A percentile compares a stretch with the other conserved stretches of the same genome.
These are phyloP conservation scores for Labia minor DNA, from an alignment of 2,888 invertebrate genomes.

Conservation along the genomic window DNA sequence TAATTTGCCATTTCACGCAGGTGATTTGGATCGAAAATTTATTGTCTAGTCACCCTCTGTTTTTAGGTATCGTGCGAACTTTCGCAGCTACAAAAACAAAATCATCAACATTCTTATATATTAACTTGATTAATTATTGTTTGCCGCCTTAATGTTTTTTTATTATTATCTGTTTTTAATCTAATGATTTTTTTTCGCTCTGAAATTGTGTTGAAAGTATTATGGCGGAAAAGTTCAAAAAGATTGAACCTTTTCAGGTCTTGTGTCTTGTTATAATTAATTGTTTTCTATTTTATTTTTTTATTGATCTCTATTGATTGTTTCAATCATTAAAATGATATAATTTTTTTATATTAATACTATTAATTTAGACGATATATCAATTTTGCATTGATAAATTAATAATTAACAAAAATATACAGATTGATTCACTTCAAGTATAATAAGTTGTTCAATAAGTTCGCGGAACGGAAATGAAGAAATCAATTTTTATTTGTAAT, in stretches of 20 bases:
- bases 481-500: no score
- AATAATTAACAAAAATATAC: no score
- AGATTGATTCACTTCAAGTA: no score
- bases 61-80: constrained; percentile 8
- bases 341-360: no score
- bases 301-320: no score
- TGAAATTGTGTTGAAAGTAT: not conserved
- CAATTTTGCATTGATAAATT: no score
- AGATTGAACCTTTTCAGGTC: not conserved
- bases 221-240: not conserved
- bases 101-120: constrained; percentile 13
- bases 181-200: not conserved
- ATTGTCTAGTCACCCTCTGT: constrained; percentile 8
- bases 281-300: not conserved
- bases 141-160: not conserved
- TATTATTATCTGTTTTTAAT: not conserved
- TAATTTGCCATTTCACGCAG: constrained; percentile 13
- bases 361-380: no score
- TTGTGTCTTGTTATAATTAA: not conserved
- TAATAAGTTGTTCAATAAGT: no score
- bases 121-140: constrained; percentile 2
- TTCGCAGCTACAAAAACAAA: constrained; percentile 13
- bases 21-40: constrained; percentile 7
- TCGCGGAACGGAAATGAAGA: no score
- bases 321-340: no score